Evolutionary conservation across 23 tunicate species (phyloP), one percentile per base, ranked within the genome.

Genomic region (Ascidia mentula): DNA sequence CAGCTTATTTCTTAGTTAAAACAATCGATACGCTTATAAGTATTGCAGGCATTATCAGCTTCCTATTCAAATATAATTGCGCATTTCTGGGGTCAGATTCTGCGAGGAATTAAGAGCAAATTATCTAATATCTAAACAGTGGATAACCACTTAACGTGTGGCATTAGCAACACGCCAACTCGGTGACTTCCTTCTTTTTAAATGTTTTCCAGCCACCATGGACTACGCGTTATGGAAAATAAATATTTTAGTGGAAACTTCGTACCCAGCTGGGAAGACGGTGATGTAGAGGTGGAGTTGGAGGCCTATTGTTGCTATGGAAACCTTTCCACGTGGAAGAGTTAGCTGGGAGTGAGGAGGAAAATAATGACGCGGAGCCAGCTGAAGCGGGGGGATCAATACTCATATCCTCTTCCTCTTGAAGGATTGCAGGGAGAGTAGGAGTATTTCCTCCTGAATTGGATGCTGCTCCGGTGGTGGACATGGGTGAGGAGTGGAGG

Each of bases 261-360:
- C 77, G 31, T 59, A 87, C 90, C 90, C 85, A 87, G 20, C 71
- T 31, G n/a, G 90, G 85, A 30, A 81, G 53, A 20, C 88, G 95
- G 74, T 89, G 95, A 18, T 77, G 77, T 38, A 88, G 95, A 18
- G 88, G 88, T 28, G 88, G 61, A 0, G 95, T 88, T 26, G 88
- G 95, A 32, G 53, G 32, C 0, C 40, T 31, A 18, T 40, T 40
- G 34, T 61, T 60, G 65, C 24, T 53, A 53, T 53, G 65, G 26
- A 70, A 37, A 17, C 77, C 84, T 38, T 73, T 87, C 86, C 84
- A 80, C 0, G 69, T 31, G 0, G 65, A 61, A 32, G 65, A 71
- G 45, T 37, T 30, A n/a, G 77, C 37, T 22, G 87, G 87, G 60
- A 75, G 75, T 4, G 87, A 83, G 40, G 87, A 36, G 0, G 87